Percentiles rank a stretch among this genome's conserved stretches.
phyloP scores from a whole-genome alignment of 64 coral and sea anemone genomes.

The Actinia tenebrosa region DNA sequence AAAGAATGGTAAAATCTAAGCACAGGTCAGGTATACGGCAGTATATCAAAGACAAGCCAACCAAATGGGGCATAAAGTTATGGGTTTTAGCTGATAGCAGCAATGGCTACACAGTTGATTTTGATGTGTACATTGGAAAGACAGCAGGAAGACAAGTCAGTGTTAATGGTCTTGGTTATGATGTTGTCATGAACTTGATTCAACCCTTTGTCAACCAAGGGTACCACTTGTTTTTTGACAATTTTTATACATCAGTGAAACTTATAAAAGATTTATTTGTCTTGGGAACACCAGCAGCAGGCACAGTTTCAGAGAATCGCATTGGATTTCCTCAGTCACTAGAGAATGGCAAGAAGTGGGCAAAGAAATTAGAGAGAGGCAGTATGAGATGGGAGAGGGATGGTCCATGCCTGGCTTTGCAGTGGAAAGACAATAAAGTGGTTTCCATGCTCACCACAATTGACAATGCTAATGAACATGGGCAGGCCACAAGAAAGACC shows the following conservation, averaged over 20 bases:
- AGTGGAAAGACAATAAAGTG: constrained; percentile 37
- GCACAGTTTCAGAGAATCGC: constrained; percentile 51
- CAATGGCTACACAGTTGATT: too few species aligned
- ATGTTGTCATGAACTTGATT: too few species aligned
- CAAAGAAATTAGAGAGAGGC: constrained; percentile 8
- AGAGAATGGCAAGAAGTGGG: constrained; percentile 50
- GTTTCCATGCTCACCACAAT: constrained; percentile 5
- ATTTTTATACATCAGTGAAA: neutral
- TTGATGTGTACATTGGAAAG: too few species aligned
- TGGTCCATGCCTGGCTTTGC: neutral
- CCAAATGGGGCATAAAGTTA: too few species aligned
- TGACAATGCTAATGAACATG: constrained; percentile 16
- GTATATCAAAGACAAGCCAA: too few species aligned
- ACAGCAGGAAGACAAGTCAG: too few species aligned
- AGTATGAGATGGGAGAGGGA: constrained; percentile 31
- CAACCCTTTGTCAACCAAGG: too few species aligned
- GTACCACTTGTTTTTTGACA: too few species aligned
- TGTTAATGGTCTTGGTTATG: too few species aligned
- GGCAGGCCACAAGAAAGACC: neutral
- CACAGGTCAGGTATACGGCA: constrained; percentile 40
- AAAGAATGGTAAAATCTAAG: constrained; percentile 52
- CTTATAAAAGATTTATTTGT: constrained; percentile 49
- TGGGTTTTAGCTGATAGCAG: too few species aligned
- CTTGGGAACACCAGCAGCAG: constrained; percentile 29
- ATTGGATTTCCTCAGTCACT: constrained; percentile 37